Base-by-base conservation (phyloP, 2,888 invertebrate species). In the Yponomeuta plumbellus region DNA sequence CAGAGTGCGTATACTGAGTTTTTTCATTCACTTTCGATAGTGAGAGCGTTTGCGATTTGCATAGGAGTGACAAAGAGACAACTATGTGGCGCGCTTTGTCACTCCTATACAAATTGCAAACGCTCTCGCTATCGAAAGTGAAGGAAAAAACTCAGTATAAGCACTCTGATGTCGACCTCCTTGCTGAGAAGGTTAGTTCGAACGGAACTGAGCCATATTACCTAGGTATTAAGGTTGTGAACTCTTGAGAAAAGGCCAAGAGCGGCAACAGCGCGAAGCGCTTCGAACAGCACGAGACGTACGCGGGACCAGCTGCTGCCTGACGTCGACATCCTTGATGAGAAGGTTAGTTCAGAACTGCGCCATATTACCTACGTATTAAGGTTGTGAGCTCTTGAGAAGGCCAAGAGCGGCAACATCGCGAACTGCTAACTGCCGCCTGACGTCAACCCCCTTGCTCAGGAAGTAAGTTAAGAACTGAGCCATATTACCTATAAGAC, bases 241-340 rank as follows among this genome's bases (percentile, higher is more conserved):
- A 88, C 92, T 80, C 68, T 87, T 72, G 83, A 91, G 78, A 89
- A 88, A 65, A 91, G 88, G 78, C 80, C 87, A 71, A 92, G 79
- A 84, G 86, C 77, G 92, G 92, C 81, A 93, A 92, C 75, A 93
- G 93, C 72, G 88, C 85, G 22, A 88, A 88, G 72, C 78, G 83
- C 70, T 97, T 96, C 80, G 95, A 96, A 81, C 94, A 94, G 73
- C 94, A 94, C 78, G 94, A 95, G 73, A 97, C 96, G 94, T 70
- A 94, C 96, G 61, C 93, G 94, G 57, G 96, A 97, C 67, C 94
- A 95, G 75, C 88, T 97, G 67, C 98, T 98, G 0, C 83, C 92
- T 0, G 96, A 95, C 70, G 95, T 98, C 0, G 96, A 97, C 85
- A 95, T 97, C 0, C 93, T 95, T n/a, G 92, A 94, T 70, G 97